These are phyloP conservation scores for Lepus americanus DNA, from an alignment of 2,113 vertebrate species.

Conservation along the genomic window DNA sequence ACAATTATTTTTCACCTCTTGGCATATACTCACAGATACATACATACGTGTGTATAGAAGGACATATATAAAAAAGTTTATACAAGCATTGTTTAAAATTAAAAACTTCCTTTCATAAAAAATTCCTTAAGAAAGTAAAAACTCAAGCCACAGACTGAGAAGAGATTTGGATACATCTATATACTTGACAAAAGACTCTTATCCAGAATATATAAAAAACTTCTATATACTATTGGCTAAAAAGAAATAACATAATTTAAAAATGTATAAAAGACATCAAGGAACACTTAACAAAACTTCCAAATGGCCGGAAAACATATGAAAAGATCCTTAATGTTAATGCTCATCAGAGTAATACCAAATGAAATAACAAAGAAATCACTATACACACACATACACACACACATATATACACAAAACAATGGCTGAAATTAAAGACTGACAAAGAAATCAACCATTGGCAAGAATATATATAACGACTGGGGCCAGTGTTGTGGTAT, in stretches of 20 bases:
- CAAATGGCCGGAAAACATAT: neutral
- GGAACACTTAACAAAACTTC: neutral
- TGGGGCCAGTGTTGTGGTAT: too few species aligned
- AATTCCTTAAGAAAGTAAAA: neutral
- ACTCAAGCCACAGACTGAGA: neutral
- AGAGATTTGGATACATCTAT: neutral
- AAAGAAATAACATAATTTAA: neutral
- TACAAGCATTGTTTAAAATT: neutral
- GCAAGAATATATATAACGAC: neutral
- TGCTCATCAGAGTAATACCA: neutral
- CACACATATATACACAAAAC: neutral
- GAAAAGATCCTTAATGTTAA: neutral
- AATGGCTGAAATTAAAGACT: neutral
- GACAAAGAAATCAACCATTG: neutral
- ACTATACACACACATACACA: neutral
- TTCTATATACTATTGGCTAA: neutral
- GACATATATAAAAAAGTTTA: neutral
- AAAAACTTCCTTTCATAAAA: neutral
- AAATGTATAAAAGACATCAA: conserved; percentile 4
- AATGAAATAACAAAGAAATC: neutral
- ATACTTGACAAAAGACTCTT: neutral
- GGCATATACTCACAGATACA: neutral
- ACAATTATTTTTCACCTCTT: neutral
- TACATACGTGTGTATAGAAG: neutral
- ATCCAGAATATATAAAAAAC: neutral